Evolutionary conservation across 2,113 vertebrate genomes (phyloP), one percentile per base, ranked within the genome.

Genomic region (Pycnonotus jocosus): DNA sequence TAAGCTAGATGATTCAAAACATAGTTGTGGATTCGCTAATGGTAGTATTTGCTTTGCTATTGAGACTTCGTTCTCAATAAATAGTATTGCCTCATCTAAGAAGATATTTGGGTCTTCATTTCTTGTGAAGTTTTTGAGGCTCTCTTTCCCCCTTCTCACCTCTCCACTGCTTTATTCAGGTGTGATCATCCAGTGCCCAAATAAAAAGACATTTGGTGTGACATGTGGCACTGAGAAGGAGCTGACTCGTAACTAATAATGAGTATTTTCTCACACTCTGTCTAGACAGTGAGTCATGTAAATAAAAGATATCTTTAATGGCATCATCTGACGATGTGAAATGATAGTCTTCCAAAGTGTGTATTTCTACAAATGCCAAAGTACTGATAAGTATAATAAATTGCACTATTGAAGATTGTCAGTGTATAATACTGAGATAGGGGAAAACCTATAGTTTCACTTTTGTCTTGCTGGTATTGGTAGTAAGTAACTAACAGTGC

Each of bases 261-360:
- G 93, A 90, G 23, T n/a, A 57, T 93, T 93, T 95, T 91, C 81
- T 83, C 76, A 48, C 85, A 68, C 62, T 87, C 45, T 87, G 54
- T 85, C 87, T 95, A 87, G 81, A 82, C 71, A 80, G 70, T 80
- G 88, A 93, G 54, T 91, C 72, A 58, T 77, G 70, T 70, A 92
- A 95, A 93, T 83, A 85, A 91, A 96, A 71, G 62, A 80, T 94
- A 71, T 66, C 81, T 90, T 93, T 81, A 92, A 81, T 85, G 70
- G 68, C 60, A 81, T 92, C 77, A 89, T 88, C 72, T 78, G 73
- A 92, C 95, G 44, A 93, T 79, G 80, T 86, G 79, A 91, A 76
- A 85, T 89, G 14, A 70, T 93, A 85, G 64, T 88, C 56, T 93
- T 90, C 64, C 65, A 88, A 72, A 77, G 68, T 58, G 16, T 84